Evolutionary conservation across 2,888 invertebrate species (phyloP).

Genomic region (Epicampocera succincta): DNA sequence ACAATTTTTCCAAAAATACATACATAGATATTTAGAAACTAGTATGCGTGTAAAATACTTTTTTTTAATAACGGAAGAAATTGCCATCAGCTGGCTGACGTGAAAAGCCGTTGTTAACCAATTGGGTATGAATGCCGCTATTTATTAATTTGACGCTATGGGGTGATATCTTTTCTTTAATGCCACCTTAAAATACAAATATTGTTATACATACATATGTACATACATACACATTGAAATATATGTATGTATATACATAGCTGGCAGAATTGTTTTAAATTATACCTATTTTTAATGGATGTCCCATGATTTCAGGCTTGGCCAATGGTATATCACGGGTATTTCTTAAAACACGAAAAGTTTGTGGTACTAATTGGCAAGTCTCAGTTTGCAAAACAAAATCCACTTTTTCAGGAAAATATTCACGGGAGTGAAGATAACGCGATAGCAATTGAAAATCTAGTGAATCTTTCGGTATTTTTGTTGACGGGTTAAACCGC

Average conservation of each 20-base stretch:
- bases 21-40: no score
- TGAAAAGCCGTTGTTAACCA: slow-evolving; percentile 91
- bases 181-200: slow-evolving; percentile 84
- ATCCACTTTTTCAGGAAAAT: slow-evolving; percentile 86
- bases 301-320: slow-evolving; percentile 79
- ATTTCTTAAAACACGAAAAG: slow-evolving; percentile 87
- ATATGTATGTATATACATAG: not conserved
- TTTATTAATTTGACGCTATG: slow-evolving; percentile 90
- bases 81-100: slow-evolving; percentile 89
- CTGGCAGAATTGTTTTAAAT: not conserved
- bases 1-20: no score
- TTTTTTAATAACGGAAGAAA: slow-evolving; percentile 85
- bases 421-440: slow-evolving; percentile 86
- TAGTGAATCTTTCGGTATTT: slow-evolving; percentile 85
- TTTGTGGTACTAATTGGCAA: slow-evolving; percentile 78
- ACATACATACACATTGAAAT: no score
- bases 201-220: no score
- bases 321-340: slow-evolving; percentile 80
- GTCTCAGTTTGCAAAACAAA: slow-evolving; percentile 87
- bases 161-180: slow-evolving; percentile 85
- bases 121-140: slow-evolving; percentile 90
- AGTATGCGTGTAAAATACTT: not conserved
- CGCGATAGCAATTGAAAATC: slow-evolving; percentile 86
- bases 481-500: slow-evolving; percentile 77
- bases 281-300: slow-evolving; percentile 82